Evolutionary conservation across 2,113 vertebrate species (phyloP).

Genomic region (Vulpes ferrilata): DNA sequence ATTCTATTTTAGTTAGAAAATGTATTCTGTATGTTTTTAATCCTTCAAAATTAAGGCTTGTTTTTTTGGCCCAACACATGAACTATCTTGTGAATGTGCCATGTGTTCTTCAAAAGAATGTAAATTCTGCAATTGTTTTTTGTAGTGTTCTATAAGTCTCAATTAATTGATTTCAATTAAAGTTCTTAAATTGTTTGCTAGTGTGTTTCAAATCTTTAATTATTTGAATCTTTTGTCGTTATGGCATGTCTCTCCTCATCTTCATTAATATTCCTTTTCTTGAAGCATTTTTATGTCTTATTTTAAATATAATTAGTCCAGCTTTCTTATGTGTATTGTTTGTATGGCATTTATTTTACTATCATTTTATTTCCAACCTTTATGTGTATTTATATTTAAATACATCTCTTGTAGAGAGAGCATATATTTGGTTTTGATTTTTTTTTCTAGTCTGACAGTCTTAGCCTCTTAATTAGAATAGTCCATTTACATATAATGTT

Average conservation of each 20-base stretch:
- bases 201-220: not conserved
- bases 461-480: constrained; percentile 23
- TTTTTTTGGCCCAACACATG: not conserved
- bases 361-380: not conserved
- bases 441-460: not conserved
- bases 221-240: not conserved
- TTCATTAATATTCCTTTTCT: not conserved
- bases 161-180: not conserved
- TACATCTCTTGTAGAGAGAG: not conserved
- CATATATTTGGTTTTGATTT: not conserved
- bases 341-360: not conserved
- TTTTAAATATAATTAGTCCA: constrained; percentile 7
- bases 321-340: not conserved
- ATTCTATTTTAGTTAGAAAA: not conserved
- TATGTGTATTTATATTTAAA: not conserved
- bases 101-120: not conserved
- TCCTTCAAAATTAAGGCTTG: not conserved
- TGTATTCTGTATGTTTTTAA: not conserved
- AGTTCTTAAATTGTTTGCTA: not conserved
- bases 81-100: not conserved
- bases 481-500: not conserved
- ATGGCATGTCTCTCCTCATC: not conserved
- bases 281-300: not conserved
- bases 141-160: not conserved
- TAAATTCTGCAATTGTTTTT: not conserved